These are phyloP conservation scores for Hemiscyllium ocellatum DNA, from an alignment of 2,113 vertebrate species.

Conservation along the genomic window DNA sequence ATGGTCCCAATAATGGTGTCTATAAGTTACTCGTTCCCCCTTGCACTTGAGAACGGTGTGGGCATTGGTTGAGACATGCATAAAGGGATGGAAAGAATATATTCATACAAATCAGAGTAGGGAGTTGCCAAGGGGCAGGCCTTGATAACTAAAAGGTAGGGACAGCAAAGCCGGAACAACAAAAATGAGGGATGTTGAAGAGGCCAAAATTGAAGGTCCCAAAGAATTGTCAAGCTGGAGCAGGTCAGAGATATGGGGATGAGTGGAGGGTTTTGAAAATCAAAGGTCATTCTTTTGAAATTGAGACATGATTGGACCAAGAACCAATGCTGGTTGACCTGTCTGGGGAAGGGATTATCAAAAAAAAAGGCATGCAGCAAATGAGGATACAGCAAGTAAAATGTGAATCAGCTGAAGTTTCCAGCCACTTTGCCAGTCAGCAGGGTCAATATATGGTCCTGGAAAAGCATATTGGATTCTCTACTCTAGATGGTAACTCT, in stretches of 20 bases:
- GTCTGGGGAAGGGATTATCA: not conserved
- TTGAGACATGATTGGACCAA: not conserved
- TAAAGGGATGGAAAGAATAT: not conserved
- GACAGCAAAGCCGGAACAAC: not conserved
- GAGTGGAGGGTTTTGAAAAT: not conserved
- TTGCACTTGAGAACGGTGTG: not conserved
- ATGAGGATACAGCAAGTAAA: not conserved
- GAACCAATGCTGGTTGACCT: not conserved
- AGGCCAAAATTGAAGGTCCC: not conserved
- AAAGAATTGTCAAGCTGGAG: not conserved
- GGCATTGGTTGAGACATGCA: not conserved
- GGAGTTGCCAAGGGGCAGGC: not conserved
- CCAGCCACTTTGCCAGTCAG: not conserved
- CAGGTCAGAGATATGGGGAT: not conserved
- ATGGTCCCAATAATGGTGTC: not conserved
- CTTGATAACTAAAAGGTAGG: not conserved
- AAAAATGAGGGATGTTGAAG: not conserved
- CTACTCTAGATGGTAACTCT: not conserved
- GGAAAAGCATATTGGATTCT: not conserved
- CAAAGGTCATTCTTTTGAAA: not conserved
- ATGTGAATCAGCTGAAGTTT: not conserved
- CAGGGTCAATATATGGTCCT: not conserved
- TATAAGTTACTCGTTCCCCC: not conserved
- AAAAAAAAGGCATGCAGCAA: not conserved
- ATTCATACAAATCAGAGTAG: not conserved